phyloP scores from a whole-genome alignment of 2,888 invertebrate species.

The Aspidiotus destructor region DNA sequence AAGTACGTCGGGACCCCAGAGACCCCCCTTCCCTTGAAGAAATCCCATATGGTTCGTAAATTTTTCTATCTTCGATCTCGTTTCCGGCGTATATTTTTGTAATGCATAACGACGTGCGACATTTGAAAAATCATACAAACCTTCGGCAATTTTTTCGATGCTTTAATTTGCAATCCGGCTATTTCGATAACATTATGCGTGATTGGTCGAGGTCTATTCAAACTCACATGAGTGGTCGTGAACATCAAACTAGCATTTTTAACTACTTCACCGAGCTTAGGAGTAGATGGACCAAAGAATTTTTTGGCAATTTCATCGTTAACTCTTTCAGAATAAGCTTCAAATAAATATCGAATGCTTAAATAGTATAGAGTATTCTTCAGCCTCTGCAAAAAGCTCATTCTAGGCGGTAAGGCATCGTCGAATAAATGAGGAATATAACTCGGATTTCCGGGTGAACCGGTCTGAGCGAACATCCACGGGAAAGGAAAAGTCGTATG shows the following conservation, averaged over 20 bases:
- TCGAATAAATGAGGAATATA: slow-evolving; percentile 19
- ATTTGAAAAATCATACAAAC: slow-evolving; percentile 20
- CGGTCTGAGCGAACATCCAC: slow-evolving; percentile 44
- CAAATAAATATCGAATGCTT: slow-evolving; percentile 2
- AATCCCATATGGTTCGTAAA: too few species aligned
- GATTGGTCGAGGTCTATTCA: slow-evolving; percentile 12
- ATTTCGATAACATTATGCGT: slow-evolving; percentile 32
- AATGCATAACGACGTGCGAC: background rate
- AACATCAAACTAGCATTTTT: slow-evolving; percentile 33
- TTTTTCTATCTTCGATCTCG: background rate
- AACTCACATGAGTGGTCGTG: slow-evolving; percentile 28
- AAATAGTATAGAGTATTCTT: slow-evolving; percentile 1
- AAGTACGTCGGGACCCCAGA: too few species aligned
- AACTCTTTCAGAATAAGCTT: slow-evolving; percentile 6
- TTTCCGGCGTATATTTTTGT: background rate
- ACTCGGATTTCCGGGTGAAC: slow-evolving; percentile 28
- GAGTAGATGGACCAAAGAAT: slow-evolving; percentile 8
- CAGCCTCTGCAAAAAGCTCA: slow-evolving; percentile 5
- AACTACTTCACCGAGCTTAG: slow-evolving; percentile 19
- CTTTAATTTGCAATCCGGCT: slow-evolving; percentile 30
- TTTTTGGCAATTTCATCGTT: slow-evolving; percentile 5
- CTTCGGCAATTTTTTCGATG: slow-evolving; percentile 11
- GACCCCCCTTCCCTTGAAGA: too few species aligned
- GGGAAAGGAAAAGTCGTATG: slow-evolving; percentile 55
- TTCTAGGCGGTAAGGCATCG: background rate